Base-by-base conservation (phyloP, 2,888 invertebrate genomes). In the Drosophila melanocephala region DNA sequence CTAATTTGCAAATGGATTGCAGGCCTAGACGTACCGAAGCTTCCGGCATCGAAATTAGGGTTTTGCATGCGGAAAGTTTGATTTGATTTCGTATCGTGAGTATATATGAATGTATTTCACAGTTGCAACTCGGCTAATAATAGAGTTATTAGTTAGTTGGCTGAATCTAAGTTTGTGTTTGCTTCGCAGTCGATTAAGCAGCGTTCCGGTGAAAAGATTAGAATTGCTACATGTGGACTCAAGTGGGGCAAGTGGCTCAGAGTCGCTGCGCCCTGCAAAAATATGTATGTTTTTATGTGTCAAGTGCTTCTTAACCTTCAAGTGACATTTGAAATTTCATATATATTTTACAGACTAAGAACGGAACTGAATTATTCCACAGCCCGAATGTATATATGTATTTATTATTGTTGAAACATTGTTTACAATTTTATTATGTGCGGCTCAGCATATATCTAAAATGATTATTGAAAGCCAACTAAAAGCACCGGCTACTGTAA, bases 21-120 rank as follows among this genome's bases (percentile, higher is more conserved):
- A 88, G 72, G 72, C 73, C 77, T 67, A 72, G 77, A 71, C 87
- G 70, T 37, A 44, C 52, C 61, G 58, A 72, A 68, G 83, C 90
- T 87, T 87, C 87, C 87, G 87, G 90, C 87, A 87, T 79, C 67
- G 79, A 86, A 88, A 87, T 90, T 87, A 86, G 75, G 79, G 72
- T 81, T 69, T 85, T 76, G 72, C 73, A 77, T 76, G 85, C 81
- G 78, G 73, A 81, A 85, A 85, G 75, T 87, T 77, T 76, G 77
- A 82, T 82, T 85, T 72, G 75, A 77, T 73, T 79, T 71, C 26
- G 51, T 50, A 39, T 58, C 37, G 33, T 28, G 19, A 16, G 5
- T 59, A 16, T 26, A 47, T 37, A 42, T 64, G 55, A 59, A 63
- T 32, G 47, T 53, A 63, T 64, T 75, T 67, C 52, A 28, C 52